Evolutionary conservation across 2,797 vertebrate species (phyloP).

Genomic region (Crenichthys baileyi): DNA sequence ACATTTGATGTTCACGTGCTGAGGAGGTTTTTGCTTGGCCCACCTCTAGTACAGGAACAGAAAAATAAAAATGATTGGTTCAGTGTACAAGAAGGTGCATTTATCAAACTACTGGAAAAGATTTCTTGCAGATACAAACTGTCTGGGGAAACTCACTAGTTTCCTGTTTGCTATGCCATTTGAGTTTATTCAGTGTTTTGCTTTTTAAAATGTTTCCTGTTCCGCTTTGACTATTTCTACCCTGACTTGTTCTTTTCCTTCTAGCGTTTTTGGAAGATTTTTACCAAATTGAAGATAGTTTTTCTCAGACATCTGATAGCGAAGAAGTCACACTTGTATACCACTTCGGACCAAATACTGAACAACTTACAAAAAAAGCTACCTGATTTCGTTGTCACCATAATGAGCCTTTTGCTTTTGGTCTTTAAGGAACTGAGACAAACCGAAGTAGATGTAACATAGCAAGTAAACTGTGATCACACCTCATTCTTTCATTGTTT

Average conservation of each 20-base stretch:
- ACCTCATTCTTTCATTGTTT: constrained; percentile 45
- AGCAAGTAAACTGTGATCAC: constrained; percentile 51
- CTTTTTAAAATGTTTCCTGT: background rate
- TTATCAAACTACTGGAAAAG: background rate
- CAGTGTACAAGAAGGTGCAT: background rate
- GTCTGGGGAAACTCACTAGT: too few relatives aligned
- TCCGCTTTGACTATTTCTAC: background rate
- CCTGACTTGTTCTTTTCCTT: background rate
- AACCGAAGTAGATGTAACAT: constrained; percentile 34
- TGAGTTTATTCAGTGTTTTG: background rate
- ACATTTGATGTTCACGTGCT: too few relatives aligned
- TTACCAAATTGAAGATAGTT: background rate
- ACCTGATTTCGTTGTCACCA: constrained; percentile 1
- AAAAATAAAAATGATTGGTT: background rate
- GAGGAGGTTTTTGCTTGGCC: background rate
- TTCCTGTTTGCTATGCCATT: too few relatives aligned
- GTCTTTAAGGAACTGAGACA: constrained; percentile 23
- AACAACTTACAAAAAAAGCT: background rate
- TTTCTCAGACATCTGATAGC: background rate
- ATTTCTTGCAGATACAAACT: background rate
- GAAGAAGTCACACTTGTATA: background rate
- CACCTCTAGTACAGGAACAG: background rate
- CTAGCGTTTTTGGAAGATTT: background rate
- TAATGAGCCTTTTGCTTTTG: constrained; percentile 3
- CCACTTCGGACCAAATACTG: background rate